A percentile compares a stretch with the other conserved stretches of the same genome.
These are phyloP conservation scores for Nomada flava DNA, from an alignment of 2,888 invertebrate species.

Conservation along the genomic window DNA sequence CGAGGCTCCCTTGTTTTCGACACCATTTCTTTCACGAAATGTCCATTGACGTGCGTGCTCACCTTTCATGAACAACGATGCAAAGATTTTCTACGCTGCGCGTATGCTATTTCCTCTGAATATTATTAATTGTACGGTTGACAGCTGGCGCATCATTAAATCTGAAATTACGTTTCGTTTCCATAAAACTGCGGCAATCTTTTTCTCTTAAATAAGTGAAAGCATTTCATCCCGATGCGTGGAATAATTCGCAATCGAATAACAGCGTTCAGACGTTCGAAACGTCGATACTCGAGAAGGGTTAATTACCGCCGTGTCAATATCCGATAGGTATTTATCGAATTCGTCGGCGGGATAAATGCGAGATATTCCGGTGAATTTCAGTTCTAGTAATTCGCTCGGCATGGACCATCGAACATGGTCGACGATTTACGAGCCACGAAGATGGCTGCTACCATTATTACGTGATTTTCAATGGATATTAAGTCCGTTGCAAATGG, in stretches of 20 bases:
- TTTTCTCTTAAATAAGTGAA: not conserved
- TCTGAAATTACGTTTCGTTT: no score
- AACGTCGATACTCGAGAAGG: constrained; percentile 17
- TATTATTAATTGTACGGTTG: no score
- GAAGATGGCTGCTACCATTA: not conserved
- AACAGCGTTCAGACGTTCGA: constrained; percentile 17
- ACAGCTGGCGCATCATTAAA: no score
- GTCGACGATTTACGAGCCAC: not conserved
- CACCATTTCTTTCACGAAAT: not conserved
- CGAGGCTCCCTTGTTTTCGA: constrained; percentile 18
- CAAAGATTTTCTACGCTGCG: no score
- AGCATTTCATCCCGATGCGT: not conserved
- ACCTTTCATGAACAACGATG: not conserved
- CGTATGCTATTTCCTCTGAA: no score
- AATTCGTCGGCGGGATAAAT: constrained; percentile 37
- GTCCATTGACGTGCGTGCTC: not conserved
- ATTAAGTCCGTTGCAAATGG: not conserved
- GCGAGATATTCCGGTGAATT: constrained; percentile 33
- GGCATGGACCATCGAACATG: not conserved
- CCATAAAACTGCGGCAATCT: not conserved
- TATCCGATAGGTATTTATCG: constrained; percentile 48
- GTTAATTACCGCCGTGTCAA: constrained; percentile 45
- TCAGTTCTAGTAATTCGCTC: constrained; percentile 31
- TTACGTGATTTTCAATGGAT: not conserved
- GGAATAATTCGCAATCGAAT: constrained; percentile 13